A percentile compares a stretch with the other conserved stretches of the same genome.
These are phyloP conservation scores for Drosophila teissieri DNA, from an alignment of 1,140 invertebrate genomes.

Conservation along the genomic window DNA sequence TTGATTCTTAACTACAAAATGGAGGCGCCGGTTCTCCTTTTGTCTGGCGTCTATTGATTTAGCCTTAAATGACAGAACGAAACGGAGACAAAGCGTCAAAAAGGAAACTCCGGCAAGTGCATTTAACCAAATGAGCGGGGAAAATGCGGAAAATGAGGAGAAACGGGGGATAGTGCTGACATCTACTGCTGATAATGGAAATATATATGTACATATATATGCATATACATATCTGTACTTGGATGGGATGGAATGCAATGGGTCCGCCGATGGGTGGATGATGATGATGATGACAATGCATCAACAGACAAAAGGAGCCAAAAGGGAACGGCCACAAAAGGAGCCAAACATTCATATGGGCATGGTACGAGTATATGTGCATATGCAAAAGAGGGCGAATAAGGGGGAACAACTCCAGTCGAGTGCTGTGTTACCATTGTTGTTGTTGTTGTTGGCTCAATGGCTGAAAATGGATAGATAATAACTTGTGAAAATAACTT, in stretches of 20 bases:
- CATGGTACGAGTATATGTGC: background rate
- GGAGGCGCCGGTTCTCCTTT: constrained; percentile 57
- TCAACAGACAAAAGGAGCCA: constrained; percentile 47
- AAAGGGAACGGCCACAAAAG: constrained; percentile 51
- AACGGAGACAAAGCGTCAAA: constrained; percentile 28
- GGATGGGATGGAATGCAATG: constrained; percentile 8
- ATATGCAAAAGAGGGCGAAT: constrained; percentile 31
- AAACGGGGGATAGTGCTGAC: constrained; percentile 40
- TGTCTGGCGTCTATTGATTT: constrained; percentile 55
- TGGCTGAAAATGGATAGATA: constrained; percentile 79
- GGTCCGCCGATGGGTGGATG: constrained; percentile 21
- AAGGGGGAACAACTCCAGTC: constrained; percentile 28
- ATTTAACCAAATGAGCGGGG: constrained; percentile 58
- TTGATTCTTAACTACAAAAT: constrained; percentile 29
- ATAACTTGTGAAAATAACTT: constrained; percentile 82
- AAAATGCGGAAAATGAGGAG: constrained; percentile 31
- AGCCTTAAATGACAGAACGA: constrained; percentile 30
- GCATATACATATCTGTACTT: no score
- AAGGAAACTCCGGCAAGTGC: constrained; percentile 49
- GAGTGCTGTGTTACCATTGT: constrained; percentile 63
- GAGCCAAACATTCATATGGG: constrained; percentile 27
- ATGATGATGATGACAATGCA: constrained; percentile 54
- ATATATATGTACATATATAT: no score
- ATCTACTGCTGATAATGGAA: constrained; percentile 12
- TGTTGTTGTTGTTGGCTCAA: constrained; percentile 66